Conservation (phyloP, 1,140 invertebrate genomes). For the Micrasema longulum region DNA sequence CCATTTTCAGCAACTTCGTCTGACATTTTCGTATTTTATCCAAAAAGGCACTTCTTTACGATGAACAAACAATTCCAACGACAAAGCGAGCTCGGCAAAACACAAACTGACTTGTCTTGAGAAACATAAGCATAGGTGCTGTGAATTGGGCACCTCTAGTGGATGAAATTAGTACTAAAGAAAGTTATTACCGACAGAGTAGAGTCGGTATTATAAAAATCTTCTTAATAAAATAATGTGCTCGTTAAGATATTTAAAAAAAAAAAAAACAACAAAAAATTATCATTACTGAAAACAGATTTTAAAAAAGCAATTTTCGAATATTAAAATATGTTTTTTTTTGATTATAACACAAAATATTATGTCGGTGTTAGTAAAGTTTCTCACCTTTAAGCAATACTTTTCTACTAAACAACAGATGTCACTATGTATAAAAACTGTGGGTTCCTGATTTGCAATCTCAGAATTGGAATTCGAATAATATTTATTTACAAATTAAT, state of each 20-base stretch:
- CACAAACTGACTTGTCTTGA: slow-evolving; percentile 32
- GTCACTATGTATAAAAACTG: background rate
- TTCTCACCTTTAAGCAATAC: background rate
- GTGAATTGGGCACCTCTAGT: slow-evolving; percentile 1
- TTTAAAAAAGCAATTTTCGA: no score
- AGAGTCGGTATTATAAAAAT: background rate
- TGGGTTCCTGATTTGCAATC: background rate
- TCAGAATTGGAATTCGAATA: no score
- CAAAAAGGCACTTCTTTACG: slow-evolving; percentile 38
- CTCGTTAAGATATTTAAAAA: background rate
- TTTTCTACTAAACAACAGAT: slow-evolving; percentile 10
- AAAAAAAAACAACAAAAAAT: background rate
- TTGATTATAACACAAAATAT: no score
- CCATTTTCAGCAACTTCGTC: slow-evolving; percentile 71
- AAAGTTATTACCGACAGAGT: slow-evolving; percentile 16
- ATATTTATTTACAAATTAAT: no score
- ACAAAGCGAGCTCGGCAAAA: slow-evolving; percentile 39
- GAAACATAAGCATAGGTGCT: background rate
- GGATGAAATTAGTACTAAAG: slow-evolving; percentile 26
- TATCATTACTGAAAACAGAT: background rate
- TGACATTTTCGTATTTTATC: slow-evolving; percentile 59
- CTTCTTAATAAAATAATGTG: background rate
- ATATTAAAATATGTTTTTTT: no score
- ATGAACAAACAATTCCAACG: slow-evolving; percentile 10
- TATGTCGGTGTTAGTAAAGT: no score